Evolutionary conservation across 2,888 invertebrate species (phyloP).

Genomic region (Tethea ocularis): DNA sequence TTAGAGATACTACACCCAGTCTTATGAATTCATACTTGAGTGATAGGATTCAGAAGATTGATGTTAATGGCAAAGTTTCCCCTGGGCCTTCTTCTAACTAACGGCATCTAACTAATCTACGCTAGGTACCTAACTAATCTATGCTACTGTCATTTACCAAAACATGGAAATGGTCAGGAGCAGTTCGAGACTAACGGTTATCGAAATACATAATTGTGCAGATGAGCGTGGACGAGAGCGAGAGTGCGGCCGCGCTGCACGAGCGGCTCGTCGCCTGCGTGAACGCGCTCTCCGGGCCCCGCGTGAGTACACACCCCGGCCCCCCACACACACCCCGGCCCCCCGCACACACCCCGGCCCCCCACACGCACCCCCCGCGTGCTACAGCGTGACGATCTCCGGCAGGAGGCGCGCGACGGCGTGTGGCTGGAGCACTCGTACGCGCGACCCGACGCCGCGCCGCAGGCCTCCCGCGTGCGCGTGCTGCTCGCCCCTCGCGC

Average conservation of each 20-base stretch:
- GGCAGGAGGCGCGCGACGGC: constrained; percentile 32
- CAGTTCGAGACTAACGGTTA: too few species aligned
- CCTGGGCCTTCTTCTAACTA: too few species aligned
- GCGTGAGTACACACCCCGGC: constrained; percentile 39
- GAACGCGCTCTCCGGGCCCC: constrained; percentile 48
- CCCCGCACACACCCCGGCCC: constrained; percentile 20
- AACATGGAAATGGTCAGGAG: too few species aligned
- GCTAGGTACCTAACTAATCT: too few species aligned
- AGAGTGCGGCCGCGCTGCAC: constrained; percentile 45
- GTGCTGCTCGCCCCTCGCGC: constrained; percentile 22
- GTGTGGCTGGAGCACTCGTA: constrained; percentile 40
- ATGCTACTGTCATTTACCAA: too few species aligned
- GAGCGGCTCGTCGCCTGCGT: constrained; percentile 68
- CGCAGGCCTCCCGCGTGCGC: constrained; percentile 19
- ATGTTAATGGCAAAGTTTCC: too few species aligned
- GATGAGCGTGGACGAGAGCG: constrained; percentile 10
- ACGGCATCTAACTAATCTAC: too few species aligned
- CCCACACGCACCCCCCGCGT: neutral
- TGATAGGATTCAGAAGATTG: too few species aligned
- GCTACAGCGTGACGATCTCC: too few species aligned
- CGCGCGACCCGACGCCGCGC: constrained; percentile 27
- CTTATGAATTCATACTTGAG: too few species aligned
- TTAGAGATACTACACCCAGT: too few species aligned
- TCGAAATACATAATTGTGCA: neutral
- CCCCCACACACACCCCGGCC: neutral